Base-by-base conservation (phyloP, 2,888 invertebrate genomes). In the Rhodophaea formosa region DNA sequence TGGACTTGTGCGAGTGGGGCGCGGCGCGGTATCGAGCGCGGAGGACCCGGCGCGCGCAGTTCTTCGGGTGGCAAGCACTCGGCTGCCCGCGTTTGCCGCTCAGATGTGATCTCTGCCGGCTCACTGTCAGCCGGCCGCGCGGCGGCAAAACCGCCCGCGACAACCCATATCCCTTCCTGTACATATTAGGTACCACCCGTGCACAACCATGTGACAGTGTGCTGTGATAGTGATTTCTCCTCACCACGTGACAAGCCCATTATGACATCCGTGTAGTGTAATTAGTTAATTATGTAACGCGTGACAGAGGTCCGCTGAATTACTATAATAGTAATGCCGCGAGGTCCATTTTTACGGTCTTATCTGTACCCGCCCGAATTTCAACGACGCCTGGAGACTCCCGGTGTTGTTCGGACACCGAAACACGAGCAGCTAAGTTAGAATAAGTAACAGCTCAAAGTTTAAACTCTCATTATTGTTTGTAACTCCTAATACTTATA, bases 21-120 rank as follows among this genome's bases (percentile, higher is more conserved):
- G 89, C 85, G 88, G 76, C 75, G 78, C 64, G 65, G 61, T 79
- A 82, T 78, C 75, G 82, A 82, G 80, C 82, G 69, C 68, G 66
- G 79, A 68, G 67, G 77, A 66, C 70, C 60, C 63, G 75, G 69
- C 67, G 74, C 70, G 73, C 72, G 79, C 78, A 79, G 74, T 78
- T 80, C 83, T 82, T 84, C 81, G 79, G 81, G 80, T 79, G 75
- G 77, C 69, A 76, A 76, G 76, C 70, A 71, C 77, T 71, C 68
- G 67, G 72, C 74, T 75, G 71, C 79, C 79, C 75, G 78, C 77
- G 81, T 81, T 73, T 84, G 85, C 77, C 77, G 81, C 72, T 67
- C 58, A 67, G 68, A 69, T 72, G 71, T 71, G 64, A 61, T 60
- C 60, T 60, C 23, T 53, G 46, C 53, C 64, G 62, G 61, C 64